A percentile compares a stretch with the other conserved stretches of the same genome.
These are phyloP conservation scores for Eurypyga helias DNA, from an alignment of 2,113 vertebrate genomes.

Conservation along the genomic window DNA sequence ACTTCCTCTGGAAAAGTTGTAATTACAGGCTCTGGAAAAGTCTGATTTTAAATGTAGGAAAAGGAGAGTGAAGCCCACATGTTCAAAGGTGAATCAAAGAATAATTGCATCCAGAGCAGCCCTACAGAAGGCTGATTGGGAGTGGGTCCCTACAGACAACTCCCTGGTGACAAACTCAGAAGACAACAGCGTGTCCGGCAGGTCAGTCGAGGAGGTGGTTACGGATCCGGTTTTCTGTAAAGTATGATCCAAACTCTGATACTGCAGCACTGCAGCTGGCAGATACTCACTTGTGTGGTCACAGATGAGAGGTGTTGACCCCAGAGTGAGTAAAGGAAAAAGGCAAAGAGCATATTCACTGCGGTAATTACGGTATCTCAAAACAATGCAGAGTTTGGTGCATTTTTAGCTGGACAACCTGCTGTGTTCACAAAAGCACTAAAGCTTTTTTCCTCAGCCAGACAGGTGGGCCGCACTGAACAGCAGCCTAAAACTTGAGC, in stretches of 20 bases:
- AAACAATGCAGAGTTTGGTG: background rate
- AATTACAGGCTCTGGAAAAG: slow-evolving; percentile 38
- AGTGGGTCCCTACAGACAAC: background rate
- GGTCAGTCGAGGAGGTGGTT: slow-evolving; percentile 35
- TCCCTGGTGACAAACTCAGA: background rate
- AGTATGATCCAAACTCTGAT: background rate
- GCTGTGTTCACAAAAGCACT: background rate
- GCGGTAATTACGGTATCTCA: background rate
- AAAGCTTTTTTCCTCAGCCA: background rate
- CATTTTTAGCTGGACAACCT: slow-evolving; percentile 10
- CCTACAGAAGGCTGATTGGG: background rate
- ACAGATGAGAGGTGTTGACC: slow-evolving; percentile 8
- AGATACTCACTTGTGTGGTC: background rate
- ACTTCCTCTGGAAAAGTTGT: slow-evolving; percentile 45
- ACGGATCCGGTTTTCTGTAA: background rate
- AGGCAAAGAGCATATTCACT: background rate
- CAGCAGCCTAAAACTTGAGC: background rate
- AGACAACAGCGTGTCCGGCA: background rate
- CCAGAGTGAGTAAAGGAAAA: background rate
- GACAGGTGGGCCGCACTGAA: background rate
- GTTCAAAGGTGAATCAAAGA: slow-evolving; percentile 52
- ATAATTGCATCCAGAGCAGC: slow-evolving; percentile 60
- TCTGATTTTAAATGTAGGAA: slow-evolving; percentile 21
- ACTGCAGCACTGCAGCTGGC: slow-evolving; percentile 22
- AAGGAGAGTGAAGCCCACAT: slow-evolving; percentile 16